These are phyloP conservation scores for Merops nubicus DNA, from an alignment of 2,113 vertebrate genomes.

Conservation along the genomic window DNA sequence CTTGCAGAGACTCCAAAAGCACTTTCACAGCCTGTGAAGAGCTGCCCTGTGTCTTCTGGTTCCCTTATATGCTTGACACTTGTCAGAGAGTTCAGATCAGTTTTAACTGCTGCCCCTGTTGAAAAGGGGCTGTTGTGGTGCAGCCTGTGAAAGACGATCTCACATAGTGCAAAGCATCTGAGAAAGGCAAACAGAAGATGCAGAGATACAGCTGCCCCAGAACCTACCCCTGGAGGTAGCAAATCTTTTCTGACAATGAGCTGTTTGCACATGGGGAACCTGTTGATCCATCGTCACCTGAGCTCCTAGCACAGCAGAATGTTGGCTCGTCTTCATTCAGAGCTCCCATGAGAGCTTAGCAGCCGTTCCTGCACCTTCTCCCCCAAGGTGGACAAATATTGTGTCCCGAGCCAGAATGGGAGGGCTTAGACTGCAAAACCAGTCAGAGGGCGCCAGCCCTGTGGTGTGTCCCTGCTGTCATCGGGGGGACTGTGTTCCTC, in stretches of 20 bases:
- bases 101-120: not conserved
- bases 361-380: not conserved
- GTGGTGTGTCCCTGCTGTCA: not conserved
- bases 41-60: not conserved
- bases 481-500: not conserved
- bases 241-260: not conserved
- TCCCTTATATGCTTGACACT: not conserved
- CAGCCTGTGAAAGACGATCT: not conserved
- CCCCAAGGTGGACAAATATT: not conserved
- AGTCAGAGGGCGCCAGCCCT: fast-evolving
- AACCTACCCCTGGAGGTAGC: not conserved
- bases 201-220: not conserved
- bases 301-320: not conserved
- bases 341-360: not conserved
- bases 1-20: not conserved
- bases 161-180: not conserved
- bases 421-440: not conserved
- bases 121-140: not conserved
- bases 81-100: not conserved
- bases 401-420: not conserved
- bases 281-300: not conserved
- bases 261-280: not conserved
- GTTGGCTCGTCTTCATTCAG: fast-evolving
- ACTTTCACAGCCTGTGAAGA: not conserved
- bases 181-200: not conserved